phyloP scores from a whole-genome alignment of 1,140 invertebrate species.

The Heliconius himera region DNA sequence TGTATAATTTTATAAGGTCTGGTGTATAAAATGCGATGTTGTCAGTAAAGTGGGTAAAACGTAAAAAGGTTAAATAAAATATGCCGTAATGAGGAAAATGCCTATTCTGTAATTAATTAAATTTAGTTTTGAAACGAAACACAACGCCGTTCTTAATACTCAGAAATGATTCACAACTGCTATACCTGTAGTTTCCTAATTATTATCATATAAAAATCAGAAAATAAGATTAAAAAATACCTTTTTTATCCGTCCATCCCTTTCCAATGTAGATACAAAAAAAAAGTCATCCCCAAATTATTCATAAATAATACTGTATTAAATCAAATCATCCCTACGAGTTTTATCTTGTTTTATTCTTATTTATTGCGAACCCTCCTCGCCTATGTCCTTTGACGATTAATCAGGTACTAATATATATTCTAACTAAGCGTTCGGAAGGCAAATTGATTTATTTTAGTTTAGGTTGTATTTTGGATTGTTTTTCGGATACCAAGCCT shows the following conservation, averaged over 20 bases:
- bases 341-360: constrained; percentile 45
- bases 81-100: no score
- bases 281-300: constrained; percentile 11
- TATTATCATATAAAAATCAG: no score
- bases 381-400: constrained; percentile 50
- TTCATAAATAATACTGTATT: constrained; percentile 33
- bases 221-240: no score
- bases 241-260: neutral
- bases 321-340: constrained; percentile 20
- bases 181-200: no score
- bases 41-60: no score
- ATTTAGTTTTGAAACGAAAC: no score
- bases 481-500: neutral
- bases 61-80: no score
- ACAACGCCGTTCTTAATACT: no score
- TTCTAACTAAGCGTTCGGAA: constrained; percentile 9
- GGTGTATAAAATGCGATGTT: no score
- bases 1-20: no score
- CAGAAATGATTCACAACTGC: no score
- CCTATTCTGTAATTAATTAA: no score
- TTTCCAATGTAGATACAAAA: neutral
- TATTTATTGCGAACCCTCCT: constrained; percentile 50
- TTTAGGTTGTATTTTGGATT: neutral
- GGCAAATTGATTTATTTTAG: constrained; percentile 6
- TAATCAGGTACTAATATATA: constrained; percentile 52